A percentile compares a stretch with the other conserved stretches of the same genome.
Evolutionary conservation across 2,113 vertebrate genomes (phyloP).

Genomic region (Cyphomyrus plagiostoma): DNA sequence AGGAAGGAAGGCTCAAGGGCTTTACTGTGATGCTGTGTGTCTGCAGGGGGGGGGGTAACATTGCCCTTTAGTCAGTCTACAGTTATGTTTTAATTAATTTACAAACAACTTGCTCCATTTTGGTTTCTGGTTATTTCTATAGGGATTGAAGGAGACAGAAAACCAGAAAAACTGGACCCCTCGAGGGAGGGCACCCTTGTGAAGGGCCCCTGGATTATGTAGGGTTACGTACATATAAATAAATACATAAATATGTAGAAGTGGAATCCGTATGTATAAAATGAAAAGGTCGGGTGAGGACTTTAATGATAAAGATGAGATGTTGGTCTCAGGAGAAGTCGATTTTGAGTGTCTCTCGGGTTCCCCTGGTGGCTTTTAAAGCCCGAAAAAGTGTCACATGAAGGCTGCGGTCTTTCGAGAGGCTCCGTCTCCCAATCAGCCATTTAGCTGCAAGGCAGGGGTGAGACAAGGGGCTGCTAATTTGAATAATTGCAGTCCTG

Average conservation of each 20-base stretch:
- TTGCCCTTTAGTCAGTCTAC: neutral
- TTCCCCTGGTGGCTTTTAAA: neutral
- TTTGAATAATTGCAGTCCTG: slow-evolving; percentile 14
- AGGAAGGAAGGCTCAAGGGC: neutral
- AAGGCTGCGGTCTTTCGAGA: neutral
- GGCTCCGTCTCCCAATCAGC: neutral
- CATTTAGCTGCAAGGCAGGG: neutral
- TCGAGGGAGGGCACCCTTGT: neutral
- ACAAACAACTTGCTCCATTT: neutral
- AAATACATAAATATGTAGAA: neutral
- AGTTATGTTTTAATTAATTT: neutral
- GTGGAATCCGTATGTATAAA: neutral
- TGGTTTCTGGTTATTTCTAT: neutral
- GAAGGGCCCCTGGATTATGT: neutral
- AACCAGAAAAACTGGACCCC: neutral
- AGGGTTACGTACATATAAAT: neutral
- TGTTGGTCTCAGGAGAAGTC: neutral
- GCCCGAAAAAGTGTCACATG: neutral
- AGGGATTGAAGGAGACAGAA: neutral
- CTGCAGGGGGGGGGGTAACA: neutral
- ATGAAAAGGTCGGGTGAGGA: neutral
- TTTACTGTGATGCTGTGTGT: slow-evolving; percentile 5
- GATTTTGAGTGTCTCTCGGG: neutral
- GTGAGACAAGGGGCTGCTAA: neutral
- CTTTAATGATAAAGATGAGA: neutral